Evolutionary conservation across 2,797 vertebrate genomes (phyloP).

Genomic region (Serranus cabrilla): DNA sequence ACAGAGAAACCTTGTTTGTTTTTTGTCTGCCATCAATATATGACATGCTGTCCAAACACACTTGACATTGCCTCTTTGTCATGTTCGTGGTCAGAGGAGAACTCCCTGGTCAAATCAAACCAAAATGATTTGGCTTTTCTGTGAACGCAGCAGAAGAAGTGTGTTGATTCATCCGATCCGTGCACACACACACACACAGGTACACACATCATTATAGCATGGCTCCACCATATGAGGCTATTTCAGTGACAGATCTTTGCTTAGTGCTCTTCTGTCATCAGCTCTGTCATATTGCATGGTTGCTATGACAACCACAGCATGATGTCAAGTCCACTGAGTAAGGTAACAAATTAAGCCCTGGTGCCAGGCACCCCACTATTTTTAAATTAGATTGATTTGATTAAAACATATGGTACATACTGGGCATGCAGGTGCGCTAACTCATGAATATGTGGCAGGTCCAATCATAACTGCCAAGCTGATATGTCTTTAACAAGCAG

Average conservation of each 20-base stretch:
- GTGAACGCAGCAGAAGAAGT: conserved; percentile 62
- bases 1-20: conserved; percentile 30
- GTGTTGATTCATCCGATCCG: conserved; percentile 18
- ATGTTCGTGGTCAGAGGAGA: conserved; percentile 49
- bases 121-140: conserved; percentile 61
- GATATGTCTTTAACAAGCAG: conserved; percentile 66
- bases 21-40: conserved; percentile 38
- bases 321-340: conserved; percentile 69
- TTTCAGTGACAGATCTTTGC: conserved; percentile 84
- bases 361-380: conserved; percentile 39
- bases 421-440: conserved; percentile 21
- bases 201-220: conserved; percentile 63
- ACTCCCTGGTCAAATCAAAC: conserved; percentile 66
- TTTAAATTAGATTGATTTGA: conserved; percentile 55
- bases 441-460: conserved; percentile 26
- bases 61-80: conserved; percentile 55
- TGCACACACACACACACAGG: conserved; percentile 23
- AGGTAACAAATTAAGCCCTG: conserved; percentile 50
- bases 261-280: conserved; percentile 87
- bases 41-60: conserved; percentile 55
- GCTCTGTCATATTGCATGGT: conserved; percentile 91
- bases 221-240: conserved; percentile 61
- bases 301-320: conserved; percentile 88
- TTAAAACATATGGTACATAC: conserved; percentile 11
- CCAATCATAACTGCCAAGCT: conserved; percentile 47